Percentiles rank a stretch among this genome's conserved stretches.
Evolutionary conservation across 2,888 invertebrate genomes (phyloP).

Genomic region (Carcina quercana): DNA sequence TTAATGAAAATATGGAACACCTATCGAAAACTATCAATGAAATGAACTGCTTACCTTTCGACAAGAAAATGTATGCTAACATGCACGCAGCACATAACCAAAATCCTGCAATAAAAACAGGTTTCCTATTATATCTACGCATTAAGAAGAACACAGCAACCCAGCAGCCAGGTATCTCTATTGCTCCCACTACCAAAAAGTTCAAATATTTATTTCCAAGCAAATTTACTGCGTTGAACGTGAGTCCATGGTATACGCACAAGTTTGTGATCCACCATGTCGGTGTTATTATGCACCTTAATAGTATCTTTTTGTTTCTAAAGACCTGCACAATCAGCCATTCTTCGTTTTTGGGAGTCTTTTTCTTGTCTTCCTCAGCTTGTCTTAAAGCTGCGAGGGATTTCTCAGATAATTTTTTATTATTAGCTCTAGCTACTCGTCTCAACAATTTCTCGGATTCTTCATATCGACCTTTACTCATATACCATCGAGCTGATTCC

Average conservation of each 20-base stretch:
- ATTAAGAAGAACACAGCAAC: neutral
- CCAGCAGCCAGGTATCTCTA: neutral
- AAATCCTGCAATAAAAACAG: neutral
- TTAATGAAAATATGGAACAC: too few species aligned
- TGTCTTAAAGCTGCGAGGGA: constrained; percentile 33
- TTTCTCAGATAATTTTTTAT: constrained; percentile 37
- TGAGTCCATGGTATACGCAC: neutral
- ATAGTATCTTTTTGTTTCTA: neutral
- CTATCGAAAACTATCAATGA: too few species aligned
- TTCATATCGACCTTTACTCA: constrained; percentile 78
- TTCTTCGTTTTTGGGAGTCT: constrained; percentile 14
- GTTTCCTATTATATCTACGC: neutral
- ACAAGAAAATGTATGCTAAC: neutral
- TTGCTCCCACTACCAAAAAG: neutral
- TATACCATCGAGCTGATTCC: constrained; percentile 81
- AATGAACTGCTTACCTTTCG: too few species aligned
- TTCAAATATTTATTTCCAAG: neutral
- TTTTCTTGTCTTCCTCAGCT: constrained; percentile 31
- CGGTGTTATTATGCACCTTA: neutral
- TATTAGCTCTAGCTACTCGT: constrained; percentile 76
- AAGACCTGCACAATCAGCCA: neutral
- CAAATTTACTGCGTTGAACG: neutral
- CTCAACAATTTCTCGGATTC: constrained; percentile 77
- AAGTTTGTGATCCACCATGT: neutral
- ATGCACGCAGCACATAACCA: neutral